phyloP scores from a whole-genome alignment of 2,797 vertebrate genomes.

The Taenioides sp. region DNA sequence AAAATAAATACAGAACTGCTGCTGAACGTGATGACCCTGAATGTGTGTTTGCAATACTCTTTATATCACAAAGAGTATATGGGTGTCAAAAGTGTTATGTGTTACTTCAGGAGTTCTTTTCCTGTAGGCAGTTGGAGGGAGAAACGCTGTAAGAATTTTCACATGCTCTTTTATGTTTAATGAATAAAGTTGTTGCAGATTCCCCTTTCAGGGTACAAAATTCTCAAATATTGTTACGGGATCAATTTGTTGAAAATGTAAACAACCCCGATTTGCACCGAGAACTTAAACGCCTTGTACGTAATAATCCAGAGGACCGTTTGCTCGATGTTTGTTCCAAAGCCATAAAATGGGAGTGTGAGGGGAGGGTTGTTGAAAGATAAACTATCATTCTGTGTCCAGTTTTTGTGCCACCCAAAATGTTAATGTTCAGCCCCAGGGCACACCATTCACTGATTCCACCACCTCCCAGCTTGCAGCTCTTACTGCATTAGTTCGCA shows the following conservation, averaged over 20 bases:
- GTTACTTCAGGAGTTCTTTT: background rate
- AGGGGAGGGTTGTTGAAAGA: background rate
- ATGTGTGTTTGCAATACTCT: background rate
- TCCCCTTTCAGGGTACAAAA: background rate
- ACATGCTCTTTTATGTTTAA: too few species aligned
- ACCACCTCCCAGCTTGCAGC: background rate
- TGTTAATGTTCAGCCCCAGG: background rate
- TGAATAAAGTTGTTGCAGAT: too few species aligned
- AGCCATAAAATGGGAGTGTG: too few species aligned
- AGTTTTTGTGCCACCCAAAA: background rate
- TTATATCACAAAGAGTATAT: background rate
- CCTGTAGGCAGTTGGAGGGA: background rate
- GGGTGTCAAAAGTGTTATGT: background rate
- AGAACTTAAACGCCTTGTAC: too few species aligned
- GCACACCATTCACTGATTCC: background rate
- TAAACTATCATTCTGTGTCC: background rate
- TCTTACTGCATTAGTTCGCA: background rate
- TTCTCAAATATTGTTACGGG: background rate
- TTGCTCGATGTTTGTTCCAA: too few species aligned
- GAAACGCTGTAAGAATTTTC: background rate
- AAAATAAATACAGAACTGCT: background rate
- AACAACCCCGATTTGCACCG: background rate
- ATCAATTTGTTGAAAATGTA: background rate
- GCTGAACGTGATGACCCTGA: background rate
- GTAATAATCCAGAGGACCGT: too few species aligned